A percentile compares a stretch with the other conserved stretches of the same genome.
These are phyloP conservation scores for Callosobruchus maculatus DNA, from an alignment of 2,888 invertebrate species.

Conservation along the genomic window DNA sequence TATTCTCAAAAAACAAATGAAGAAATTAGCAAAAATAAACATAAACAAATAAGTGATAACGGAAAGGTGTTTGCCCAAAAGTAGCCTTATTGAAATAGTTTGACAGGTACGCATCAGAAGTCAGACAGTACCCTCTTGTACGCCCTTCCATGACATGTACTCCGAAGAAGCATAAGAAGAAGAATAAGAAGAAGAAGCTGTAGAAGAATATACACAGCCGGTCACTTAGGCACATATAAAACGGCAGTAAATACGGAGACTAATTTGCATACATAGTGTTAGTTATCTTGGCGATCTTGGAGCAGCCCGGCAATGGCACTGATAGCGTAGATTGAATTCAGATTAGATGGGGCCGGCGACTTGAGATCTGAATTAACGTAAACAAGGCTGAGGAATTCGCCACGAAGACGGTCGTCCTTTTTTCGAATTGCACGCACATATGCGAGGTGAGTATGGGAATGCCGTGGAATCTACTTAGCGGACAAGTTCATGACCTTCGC, in stretches of 20 bases:
- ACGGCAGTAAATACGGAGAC: conserved; percentile 34
- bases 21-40: too few relatives aligned
- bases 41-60: too few relatives aligned
- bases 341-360: background rate
- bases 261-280: conserved; percentile 41
- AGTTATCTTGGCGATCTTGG: conserved; percentile 12
- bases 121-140: too few relatives aligned
- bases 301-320: background rate
- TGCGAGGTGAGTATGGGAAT: background rate
- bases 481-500: background rate
- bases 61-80: too few relatives aligned
- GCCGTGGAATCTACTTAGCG: background rate
- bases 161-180: too few relatives aligned
- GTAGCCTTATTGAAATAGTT: too few relatives aligned
- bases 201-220: conserved; percentile 17
- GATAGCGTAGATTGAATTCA: background rate
- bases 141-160: too few relatives aligned
- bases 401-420: background rate
- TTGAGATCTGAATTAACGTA: background rate
- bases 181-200: background rate
- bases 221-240: conserved; percentile 30
- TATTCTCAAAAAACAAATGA: too few relatives aligned
- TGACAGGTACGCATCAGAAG: too few relatives aligned
- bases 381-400: background rate
- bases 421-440: background rate